Evolutionary conservation across 2,888 invertebrate genomes (phyloP).

Genomic region (Leptinotarsa haldemani): DNA sequence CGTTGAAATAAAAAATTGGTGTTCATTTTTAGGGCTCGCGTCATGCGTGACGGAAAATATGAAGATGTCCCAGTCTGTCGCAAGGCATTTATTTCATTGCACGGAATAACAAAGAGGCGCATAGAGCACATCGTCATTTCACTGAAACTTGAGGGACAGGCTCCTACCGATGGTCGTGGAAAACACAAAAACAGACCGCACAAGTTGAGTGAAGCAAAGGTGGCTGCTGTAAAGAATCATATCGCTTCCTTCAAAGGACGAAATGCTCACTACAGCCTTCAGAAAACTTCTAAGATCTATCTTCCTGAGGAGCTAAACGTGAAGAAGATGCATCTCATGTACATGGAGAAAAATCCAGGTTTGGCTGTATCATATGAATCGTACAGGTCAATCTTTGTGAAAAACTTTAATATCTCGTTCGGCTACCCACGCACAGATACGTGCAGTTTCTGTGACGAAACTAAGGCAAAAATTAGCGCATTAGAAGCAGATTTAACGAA

Average conservation of each 20-base stretch:
- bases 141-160: background rate
- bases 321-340: conserved; percentile 33
- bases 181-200: background rate
- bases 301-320: conserved; percentile 31
- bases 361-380: conserved; percentile 37
- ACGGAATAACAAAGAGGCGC: too few species aligned
- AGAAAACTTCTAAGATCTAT: conserved; percentile 26
- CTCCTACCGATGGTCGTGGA: background rate
- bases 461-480: background rate
- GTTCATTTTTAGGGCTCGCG: too few species aligned
- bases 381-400: conserved; percentile 36
- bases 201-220: background rate
- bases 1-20: too few species aligned
- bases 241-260: conserved; percentile 1
- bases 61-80: too few species aligned
- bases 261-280: conserved; percentile 3
- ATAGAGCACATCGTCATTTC: too few species aligned
- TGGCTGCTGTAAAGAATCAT: background rate
- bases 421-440: conserved; percentile 42
- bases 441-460: conserved; percentile 34
- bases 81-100: too few species aligned
- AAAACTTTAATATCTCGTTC: conserved; percentile 41
- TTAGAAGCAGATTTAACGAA: background rate
- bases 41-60: too few species aligned
- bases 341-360: conserved; percentile 28